Evolutionary conservation across 2,888 invertebrate genomes (phyloP).

Genomic region (Lacanobia wlatinum): DNA sequence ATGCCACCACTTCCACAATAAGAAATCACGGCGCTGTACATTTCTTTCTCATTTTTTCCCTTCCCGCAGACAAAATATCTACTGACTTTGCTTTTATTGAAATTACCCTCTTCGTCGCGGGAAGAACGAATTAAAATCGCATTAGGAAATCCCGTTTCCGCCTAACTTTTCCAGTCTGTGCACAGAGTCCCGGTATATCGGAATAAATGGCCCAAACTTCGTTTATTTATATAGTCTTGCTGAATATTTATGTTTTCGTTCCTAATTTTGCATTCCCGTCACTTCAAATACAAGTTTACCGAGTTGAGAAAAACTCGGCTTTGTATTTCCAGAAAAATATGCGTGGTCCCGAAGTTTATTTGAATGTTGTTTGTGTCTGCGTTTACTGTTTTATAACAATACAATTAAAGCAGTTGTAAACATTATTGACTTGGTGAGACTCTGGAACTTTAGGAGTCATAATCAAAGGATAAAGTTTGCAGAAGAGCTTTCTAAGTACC

Average conservation of each 20-base stretch:
- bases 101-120: constrained; percentile 87
- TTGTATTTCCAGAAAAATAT: constrained; percentile 69
- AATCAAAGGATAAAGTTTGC: constrained; percentile 27
- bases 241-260: constrained; percentile 89
- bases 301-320: constrained; percentile 70
- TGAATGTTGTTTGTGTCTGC: constrained; percentile 54
- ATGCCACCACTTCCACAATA: constrained; percentile 49
- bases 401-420: constrained; percentile 46
- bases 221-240: constrained; percentile 89
- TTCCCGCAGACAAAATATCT: constrained; percentile 77
- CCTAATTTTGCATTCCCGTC: constrained; percentile 85
- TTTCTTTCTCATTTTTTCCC: constrained; percentile 72
- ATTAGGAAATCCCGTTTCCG: constrained; percentile 90
- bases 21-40: constrained; percentile 59
- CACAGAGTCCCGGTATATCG: constrained; percentile 88
- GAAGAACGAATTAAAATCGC: constrained; percentile 90
- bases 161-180: constrained; percentile 89
- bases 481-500: constrained; percentile 14
- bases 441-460: constrained; percentile 8
- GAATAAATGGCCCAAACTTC: constrained; percentile 90
- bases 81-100: constrained; percentile 86
- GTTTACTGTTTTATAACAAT: constrained; percentile 49
- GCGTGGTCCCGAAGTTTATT: constrained; percentile 54
- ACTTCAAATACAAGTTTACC: constrained; percentile 79
- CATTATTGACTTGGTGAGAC: constrained; percentile 16